Base-by-base conservation (phyloP, 64 coral and sea anemone genomes). In the Montipora foliosa region DNA sequence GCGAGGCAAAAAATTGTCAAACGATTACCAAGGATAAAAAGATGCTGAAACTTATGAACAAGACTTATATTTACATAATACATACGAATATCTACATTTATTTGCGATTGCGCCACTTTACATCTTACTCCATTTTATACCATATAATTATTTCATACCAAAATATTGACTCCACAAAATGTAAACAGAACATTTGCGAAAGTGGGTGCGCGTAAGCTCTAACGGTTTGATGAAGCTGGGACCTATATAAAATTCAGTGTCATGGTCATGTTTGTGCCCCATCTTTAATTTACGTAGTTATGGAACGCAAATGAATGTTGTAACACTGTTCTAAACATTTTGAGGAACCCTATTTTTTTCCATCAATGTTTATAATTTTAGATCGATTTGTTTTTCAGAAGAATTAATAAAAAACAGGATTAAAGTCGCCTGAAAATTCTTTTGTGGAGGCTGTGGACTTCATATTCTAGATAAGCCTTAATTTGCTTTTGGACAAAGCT, bases 11-110 rank as follows among this genome's bases (percentile, higher is more conserved):
- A 16, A 64, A 11, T 4, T 4, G 11, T 12, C 13, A 20, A 22
- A 71, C 4, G 0, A 9, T 24, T 71, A 20, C 5, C 10, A 11
- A 71, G 20, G 3, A 24, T 5, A 22, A 71, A 20, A 71, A n/a
- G 14, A 5, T 19, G 3, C 21, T 71, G 2, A 81, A 82, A 82
- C 57, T 45, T 12, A 60, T 46, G 4, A 15, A 62, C 1, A 44
- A 17, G 12, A 44, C 24, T 45, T 82, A 62, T 82, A 82, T 82
- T 82, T 82, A 82, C 79, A 82, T 82, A 3, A 59, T n/a, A 4
- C 22, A 37, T 61, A 14, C 3, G n/a, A 10, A 61, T 44, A 44
- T 61, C 13, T 50, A 46, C 25, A 76, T 46, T 46, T 50, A 5
- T 81, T 60, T 17, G 55, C 5, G 11, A 50, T 19, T 19, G 8